These are phyloP conservation scores for Syndactyla subalaris DNA, from an alignment of 2,797 vertebrate species.

Conservation along the genomic window DNA sequence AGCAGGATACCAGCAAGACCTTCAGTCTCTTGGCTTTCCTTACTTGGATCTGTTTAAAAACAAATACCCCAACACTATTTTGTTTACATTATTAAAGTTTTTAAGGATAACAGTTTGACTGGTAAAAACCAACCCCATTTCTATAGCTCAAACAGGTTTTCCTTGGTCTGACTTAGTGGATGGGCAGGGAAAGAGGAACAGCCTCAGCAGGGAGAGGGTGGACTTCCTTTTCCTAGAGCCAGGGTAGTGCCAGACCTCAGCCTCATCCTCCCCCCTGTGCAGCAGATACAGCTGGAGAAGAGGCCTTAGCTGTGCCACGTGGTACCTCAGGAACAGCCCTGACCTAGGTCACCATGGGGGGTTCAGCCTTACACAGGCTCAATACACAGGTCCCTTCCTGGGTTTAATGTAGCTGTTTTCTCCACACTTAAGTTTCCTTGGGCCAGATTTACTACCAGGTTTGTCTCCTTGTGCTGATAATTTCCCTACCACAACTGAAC, in stretches of 20 bases:
- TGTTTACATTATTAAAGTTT: background rate
- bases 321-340: background rate
- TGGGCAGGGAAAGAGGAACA: background rate
- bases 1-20: background rate
- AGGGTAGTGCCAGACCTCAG: background rate
- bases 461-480: background rate
- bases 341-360: background rate
- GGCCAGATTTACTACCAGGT: background rate
- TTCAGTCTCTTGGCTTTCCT: background rate
- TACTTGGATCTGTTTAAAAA: background rate
- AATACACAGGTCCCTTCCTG: background rate
- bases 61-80: background rate
- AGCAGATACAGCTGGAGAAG: background rate
- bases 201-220: background rate
- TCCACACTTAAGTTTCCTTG: background rate
- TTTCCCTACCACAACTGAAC: background rate
- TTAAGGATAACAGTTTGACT: background rate
- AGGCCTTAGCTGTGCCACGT: background rate
- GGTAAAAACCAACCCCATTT: background rate
- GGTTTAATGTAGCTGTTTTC: accelerated
- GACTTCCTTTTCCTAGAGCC: background rate
- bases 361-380: background rate
- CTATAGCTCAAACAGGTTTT: background rate
- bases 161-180: background rate
- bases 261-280: background rate